Percentiles rank a stretch among this genome's conserved stretches.
Evolutionary conservation across 1,140 invertebrate species (phyloP).

Genomic region (Drosophila equinoxialis): DNA sequence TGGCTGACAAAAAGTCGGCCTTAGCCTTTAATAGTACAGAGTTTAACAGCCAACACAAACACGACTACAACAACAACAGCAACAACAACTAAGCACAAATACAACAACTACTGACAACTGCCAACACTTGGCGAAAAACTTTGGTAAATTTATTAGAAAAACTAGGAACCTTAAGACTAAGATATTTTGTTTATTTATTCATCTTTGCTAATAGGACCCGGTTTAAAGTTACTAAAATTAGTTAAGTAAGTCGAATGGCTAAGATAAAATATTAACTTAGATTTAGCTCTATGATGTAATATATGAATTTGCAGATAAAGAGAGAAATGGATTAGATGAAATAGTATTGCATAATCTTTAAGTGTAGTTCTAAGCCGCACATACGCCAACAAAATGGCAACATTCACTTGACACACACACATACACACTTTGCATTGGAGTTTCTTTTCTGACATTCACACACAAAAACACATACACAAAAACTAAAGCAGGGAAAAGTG

Average conservation of each 20-base stretch:
- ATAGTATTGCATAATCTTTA: conserved; percentile 4
- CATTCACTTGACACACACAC: conserved; percentile 69
- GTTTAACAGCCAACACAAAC: conserved; percentile 80
- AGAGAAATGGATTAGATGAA: too few relatives aligned
- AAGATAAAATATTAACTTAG: too few relatives aligned
- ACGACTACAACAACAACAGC: conserved; percentile 27
- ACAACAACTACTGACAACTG: conserved; percentile 14
- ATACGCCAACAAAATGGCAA: conserved; percentile 69
- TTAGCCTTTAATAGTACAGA: conserved; percentile 78
- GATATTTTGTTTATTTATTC: too few relatives aligned
- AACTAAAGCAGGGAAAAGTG: conserved; percentile 54
- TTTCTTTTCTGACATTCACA: conserved; percentile 64
- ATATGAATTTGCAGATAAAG: too few relatives aligned
- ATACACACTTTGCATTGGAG: conserved; percentile 37
- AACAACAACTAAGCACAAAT: not conserved
- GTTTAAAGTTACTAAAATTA: too few relatives aligned
- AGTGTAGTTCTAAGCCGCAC: conserved; percentile 41
- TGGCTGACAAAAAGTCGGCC: conserved; percentile 80
- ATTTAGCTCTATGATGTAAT: too few relatives aligned
- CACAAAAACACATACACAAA: conserved; percentile 49
- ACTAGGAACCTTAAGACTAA: too few relatives aligned
- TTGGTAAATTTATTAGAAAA: not conserved
- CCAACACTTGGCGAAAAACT: not conserved
- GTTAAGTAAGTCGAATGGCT: too few relatives aligned
- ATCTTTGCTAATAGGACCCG: too few relatives aligned